Percentiles rank a stretch among this genome's conserved stretches.
phyloP scores from a whole-genome alignment of 2,888 invertebrate species.

The Cynaeus angustus region DNA sequence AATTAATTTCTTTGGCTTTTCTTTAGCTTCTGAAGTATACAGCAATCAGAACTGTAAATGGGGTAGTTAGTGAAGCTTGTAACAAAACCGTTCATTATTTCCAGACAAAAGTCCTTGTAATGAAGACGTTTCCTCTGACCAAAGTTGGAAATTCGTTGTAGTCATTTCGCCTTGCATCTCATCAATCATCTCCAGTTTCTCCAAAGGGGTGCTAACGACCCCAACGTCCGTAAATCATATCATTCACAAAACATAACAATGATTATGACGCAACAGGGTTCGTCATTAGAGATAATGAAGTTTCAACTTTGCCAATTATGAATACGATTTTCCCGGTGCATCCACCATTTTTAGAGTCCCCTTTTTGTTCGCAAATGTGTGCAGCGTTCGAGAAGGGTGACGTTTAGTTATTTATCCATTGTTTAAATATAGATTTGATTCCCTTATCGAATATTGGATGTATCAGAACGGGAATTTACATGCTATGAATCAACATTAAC shows the following conservation, averaged over 20 bases:
- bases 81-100: conserved; percentile 20
- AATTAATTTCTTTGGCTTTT: background rate
- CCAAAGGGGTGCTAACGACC: conserved; percentile 18
- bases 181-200: conserved; percentile 41
- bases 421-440: background rate
- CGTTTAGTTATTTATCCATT: background rate
- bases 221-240: conserved; percentile 41
- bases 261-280: conserved; percentile 9
- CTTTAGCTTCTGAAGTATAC: background rate
- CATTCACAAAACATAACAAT: conserved; percentile 13
- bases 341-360: conserved; percentile 24
- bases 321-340: conserved; percentile 24
- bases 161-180: conserved; percentile 20
- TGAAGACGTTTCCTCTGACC: conserved; percentile 24
- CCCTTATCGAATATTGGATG: conserved; percentile 7
- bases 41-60: background rate
- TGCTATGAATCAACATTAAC: conserved; percentile 8
- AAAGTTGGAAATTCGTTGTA: background rate
- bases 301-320: conserved; percentile 29
- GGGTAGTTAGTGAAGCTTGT: conserved; percentile 1
- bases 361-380: background rate
- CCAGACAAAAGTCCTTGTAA: conserved; percentile 19
- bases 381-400: background rate
- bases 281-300: conserved; percentile 16
- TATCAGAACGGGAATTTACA: conserved; percentile 13